Evolutionary conservation across 2,113 vertebrate genomes (phyloP).

Genomic region (Eubucco bourcierii): DNA sequence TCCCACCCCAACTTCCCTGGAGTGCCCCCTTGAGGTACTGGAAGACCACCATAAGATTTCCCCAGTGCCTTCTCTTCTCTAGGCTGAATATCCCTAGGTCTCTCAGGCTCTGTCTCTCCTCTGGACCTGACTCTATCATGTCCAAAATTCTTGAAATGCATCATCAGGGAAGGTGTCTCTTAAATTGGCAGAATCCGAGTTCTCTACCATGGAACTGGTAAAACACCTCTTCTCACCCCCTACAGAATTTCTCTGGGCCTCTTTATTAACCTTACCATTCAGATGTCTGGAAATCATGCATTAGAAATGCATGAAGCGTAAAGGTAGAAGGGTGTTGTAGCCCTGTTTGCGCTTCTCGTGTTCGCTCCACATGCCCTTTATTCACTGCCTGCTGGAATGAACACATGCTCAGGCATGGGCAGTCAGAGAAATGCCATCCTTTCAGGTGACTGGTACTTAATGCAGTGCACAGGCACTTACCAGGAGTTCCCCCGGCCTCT

Average conservation of each 20-base stretch:
- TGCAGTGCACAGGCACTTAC: neutral
- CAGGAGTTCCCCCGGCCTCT: neutral
- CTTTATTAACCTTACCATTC: neutral
- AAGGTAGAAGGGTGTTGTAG: neutral
- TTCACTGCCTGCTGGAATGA: neutral
- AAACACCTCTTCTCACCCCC: neutral
- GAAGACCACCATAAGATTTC: too few species aligned
- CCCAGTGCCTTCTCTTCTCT: too few species aligned
- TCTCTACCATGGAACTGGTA: neutral
- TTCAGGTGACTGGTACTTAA: neutral
- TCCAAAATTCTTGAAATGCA: neutral
- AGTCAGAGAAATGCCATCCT: neutral
- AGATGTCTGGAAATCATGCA: neutral
- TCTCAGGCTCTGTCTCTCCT: too few species aligned
- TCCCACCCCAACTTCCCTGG: too few species aligned
- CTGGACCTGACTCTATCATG: too few species aligned
- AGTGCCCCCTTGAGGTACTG: too few species aligned
- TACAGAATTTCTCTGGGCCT: neutral
- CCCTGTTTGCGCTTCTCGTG: neutral
- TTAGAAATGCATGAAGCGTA: too few species aligned
- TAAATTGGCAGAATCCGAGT: neutral
- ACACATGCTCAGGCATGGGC: accelerated
- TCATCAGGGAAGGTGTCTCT: neutral
- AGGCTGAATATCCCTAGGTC: too few species aligned
- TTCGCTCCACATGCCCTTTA: neutral